phyloP scores from a whole-genome alignment of 2,797 vertebrate genomes.

The Vultur gryphus region DNA sequence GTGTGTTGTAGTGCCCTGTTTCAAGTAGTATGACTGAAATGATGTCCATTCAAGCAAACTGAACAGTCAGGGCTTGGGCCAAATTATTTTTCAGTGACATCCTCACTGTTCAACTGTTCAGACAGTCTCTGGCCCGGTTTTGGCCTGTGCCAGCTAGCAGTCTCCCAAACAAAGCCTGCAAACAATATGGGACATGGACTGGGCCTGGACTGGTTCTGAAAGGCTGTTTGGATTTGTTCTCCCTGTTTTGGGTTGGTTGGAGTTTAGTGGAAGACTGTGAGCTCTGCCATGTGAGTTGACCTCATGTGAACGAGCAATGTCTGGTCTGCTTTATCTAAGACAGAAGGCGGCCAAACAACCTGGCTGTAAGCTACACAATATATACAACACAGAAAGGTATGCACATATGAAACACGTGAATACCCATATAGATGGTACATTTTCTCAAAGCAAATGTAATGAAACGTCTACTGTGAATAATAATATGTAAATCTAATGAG shows the following conservation, averaged over 20 bases:
- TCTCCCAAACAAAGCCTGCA: background rate
- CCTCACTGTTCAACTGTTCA: background rate
- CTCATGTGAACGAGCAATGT: background rate
- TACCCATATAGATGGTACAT: background rate
- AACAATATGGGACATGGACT: background rate
- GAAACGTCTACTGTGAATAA: conserved; percentile 31
- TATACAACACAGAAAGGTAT: background rate
- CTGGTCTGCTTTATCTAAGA: background rate
- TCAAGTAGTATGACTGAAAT: background rate
- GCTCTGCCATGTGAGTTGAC: background rate
- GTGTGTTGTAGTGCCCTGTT: background rate
- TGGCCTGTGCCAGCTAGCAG: background rate
- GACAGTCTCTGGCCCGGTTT: background rate
- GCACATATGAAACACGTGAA: background rate
- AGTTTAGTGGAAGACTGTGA: background rate
- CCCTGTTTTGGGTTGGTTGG: background rate
- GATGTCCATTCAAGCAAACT: background rate
- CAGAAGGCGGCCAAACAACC: background rate
- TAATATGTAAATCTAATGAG: conserved; percentile 46
- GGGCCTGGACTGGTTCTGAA: background rate
- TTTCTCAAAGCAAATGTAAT: conserved; percentile 38
- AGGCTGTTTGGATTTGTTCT: background rate
- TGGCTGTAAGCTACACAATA: background rate
- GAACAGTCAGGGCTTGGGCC: background rate
- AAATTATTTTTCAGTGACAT: background rate